Evolutionary conservation across 2,888 invertebrate species (phyloP), one percentile per base, ranked within the genome.

Genomic region (Ormyrus pomaceus): DNA sequence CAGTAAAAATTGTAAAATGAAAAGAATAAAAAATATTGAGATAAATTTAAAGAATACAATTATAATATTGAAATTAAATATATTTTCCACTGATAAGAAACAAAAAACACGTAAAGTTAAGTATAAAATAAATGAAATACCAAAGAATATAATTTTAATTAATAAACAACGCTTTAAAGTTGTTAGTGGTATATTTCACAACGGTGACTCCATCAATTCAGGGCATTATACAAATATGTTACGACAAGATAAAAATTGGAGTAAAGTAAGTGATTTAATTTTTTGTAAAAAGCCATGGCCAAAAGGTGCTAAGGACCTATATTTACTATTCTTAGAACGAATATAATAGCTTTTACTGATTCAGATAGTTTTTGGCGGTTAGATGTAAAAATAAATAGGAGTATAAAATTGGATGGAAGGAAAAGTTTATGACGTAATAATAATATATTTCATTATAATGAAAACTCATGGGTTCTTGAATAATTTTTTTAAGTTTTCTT

Each of bases 201-300:
- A 69, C 58, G 69, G 69, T 13, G 5, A n/a, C 6, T n/a, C 6
- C 46, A 2, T 58, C 45, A 0, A 58, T 0, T 46, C 56, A 13
- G 69, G 58, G 1, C 69, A 69, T 69, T 69, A 69, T 46, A 69
- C 69, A 10, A 56, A 7, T 69, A 56, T 69, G 45, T 5, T 69
- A 46, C 2, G n/a, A 58, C 2, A 46, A 58, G 9, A 8, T 7
- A 9, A 56, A 0, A 5, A 46, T 45, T 69, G 69, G 58, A 10
- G 45, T 4, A 46, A 69, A 69, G 48, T 46, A n/a, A 13, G 46
- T 58, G 48, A 69, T 69, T 56, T n/a, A 58, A 46, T 5, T 4
- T 6, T 69, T n/a, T 3, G n/a, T 0, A 11, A 8, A n/a, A 69
- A 46, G 2, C 6, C 19, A 7, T 68, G 68, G 68, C 68, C 55